phyloP scores from a whole-genome alignment of 2,797 vertebrate species.

The Rallus crepitans region DNA sequence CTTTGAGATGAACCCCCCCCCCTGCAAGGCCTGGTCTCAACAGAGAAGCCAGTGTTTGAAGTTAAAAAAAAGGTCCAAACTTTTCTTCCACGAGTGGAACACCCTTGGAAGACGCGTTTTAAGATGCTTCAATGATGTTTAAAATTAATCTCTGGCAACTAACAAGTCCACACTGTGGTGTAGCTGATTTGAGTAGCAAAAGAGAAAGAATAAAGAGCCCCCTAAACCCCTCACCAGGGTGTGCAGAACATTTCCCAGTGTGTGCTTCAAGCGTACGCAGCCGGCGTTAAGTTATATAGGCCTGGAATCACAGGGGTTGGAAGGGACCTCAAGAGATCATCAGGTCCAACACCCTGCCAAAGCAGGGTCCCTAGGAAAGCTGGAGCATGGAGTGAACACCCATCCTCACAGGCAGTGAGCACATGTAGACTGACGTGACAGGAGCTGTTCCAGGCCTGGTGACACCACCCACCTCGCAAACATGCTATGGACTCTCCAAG shows the following conservation, averaged over 20 bases:
- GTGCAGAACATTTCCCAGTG: slow-evolving; percentile 43
- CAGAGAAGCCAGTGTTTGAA: neutral
- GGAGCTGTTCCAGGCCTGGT: neutral
- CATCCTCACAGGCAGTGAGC: neutral
- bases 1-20: slow-evolving; percentile 1
- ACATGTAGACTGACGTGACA: neutral
- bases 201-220: neutral
- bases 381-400: neutral
- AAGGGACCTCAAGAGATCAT: too few relatives aligned
- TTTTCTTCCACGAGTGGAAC: neutral
- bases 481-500: neutral
- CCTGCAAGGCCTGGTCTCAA: neutral
- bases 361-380: too few relatives aligned
- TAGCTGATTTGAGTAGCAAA: neutral
- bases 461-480: neutral
- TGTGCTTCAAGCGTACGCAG: neutral
- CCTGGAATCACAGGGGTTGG: too few relatives aligned
- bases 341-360: too few relatives aligned
- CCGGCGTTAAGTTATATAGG: neutral
- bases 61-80: neutral
- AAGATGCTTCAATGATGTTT: too few relatives aligned
- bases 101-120: too few relatives aligned
- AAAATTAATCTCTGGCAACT: neutral
- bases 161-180: neutral
- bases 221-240: neutral